Conservation (phyloP, 2,113 vertebrate species). For the Xenus cinereus region DNA sequence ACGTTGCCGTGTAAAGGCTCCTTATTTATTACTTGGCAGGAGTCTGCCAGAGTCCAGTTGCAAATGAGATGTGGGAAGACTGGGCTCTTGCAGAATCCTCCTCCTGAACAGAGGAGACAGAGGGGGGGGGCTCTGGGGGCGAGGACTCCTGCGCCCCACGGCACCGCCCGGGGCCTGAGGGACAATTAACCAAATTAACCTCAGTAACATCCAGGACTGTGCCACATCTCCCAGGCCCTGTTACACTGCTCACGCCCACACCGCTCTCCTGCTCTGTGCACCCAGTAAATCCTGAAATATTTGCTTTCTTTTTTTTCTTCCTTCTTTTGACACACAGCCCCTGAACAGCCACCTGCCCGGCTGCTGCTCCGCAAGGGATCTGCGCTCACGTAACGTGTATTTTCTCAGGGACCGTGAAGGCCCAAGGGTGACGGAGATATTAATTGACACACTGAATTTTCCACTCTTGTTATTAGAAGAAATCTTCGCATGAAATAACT, state of each 20-base stretch:
- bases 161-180: neutral
- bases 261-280: neutral
- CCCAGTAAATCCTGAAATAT: neutral
- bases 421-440: neutral
- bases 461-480: neutral
- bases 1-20: neutral
- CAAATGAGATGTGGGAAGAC: neutral
- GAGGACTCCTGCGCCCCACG: neutral
- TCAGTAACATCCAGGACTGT: neutral
- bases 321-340: neutral
- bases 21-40: neutral
- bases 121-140: neutral
- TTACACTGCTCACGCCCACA: neutral
- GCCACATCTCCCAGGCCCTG: neutral
- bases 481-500: neutral
- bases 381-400: neutral
- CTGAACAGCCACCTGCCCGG: neutral
- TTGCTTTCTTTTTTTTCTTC: neutral
- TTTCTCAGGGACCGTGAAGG: neutral
- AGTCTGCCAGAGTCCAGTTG: neutral
- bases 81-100: neutral
- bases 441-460: neutral
- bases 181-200: neutral
- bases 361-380: neutral
- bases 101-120: neutral